These are phyloP conservation scores for Micoletzkya japonica DNA, from an alignment of 2,888 invertebrate species.

Conservation along the genomic window DNA sequence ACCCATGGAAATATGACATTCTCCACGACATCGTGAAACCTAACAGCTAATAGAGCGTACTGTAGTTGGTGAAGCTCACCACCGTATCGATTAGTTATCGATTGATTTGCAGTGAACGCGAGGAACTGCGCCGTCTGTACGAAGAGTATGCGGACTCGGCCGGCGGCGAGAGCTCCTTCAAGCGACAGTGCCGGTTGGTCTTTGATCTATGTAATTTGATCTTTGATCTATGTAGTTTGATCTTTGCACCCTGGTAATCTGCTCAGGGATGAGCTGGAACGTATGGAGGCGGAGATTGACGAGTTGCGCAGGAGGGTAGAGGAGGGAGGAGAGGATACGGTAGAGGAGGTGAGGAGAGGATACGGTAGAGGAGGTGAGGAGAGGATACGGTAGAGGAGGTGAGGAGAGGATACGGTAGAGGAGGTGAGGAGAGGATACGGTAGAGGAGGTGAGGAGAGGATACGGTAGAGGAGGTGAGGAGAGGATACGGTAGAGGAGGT, in stretches of 20 bases:
- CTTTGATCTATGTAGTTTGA: too few species aligned
- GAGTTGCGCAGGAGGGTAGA: conserved; percentile 19
- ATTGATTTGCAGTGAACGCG: neutral
- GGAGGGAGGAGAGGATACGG: conserved; percentile 15
- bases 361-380: conserved; percentile 25
- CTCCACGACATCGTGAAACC: conserved; percentile 35
- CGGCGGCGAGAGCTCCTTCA: neutral
- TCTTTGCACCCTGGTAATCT: too few species aligned
- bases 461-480: too few species aligned
- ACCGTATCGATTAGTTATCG: neutral
- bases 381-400: neutral
- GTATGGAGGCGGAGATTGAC: conserved; percentile 30
- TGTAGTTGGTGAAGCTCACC: neutral
- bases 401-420: neutral
- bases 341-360: conserved; percentile 14
- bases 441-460: too few species aligned
- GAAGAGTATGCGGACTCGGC: neutral
- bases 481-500: too few species aligned
- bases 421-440: too few species aligned
- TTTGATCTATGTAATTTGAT: too few species aligned
- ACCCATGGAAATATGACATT: conserved; percentile 31
- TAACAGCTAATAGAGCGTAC: conserved; percentile 17
- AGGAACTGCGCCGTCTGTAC: neutral
- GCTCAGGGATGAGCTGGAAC: conserved; percentile 34
- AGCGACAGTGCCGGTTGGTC: neutral